Conservation (phyloP, 2,797 vertebrate genomes). For the Sternarchorhynchus goeldii region DNA sequence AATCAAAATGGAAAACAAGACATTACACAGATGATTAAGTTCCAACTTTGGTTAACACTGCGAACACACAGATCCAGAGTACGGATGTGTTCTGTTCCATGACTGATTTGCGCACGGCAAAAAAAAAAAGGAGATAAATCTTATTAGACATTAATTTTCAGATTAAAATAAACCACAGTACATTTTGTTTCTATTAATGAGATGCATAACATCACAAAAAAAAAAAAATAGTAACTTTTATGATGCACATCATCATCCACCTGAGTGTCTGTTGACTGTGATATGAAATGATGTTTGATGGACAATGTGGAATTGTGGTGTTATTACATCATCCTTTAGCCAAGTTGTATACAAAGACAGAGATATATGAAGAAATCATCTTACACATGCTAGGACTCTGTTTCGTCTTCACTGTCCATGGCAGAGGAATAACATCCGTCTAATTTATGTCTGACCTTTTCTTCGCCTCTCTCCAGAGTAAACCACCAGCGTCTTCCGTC, state of each 20-base stretch:
- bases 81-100: neutral
- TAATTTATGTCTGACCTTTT: constrained; percentile 50
- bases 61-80: neutral
- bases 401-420: constrained; percentile 5
- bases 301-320: neutral
- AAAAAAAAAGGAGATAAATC: neutral
- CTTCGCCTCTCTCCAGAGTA: constrained; percentile 37
- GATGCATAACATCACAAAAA: too few species aligned
- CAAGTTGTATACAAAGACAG: neutral
- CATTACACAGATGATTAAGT: constrained; percentile 44
- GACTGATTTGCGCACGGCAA: neutral
- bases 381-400: constrained; percentile 38
- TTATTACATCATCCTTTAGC: neutral
- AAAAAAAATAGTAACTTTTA: too few species aligned
- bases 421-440: constrained; percentile 37
- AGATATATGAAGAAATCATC: constrained; percentile 10
- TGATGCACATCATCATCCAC: too few species aligned
- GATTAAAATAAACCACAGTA: neutral
- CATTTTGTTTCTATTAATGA: too few species aligned
- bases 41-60: constrained; percentile 16
- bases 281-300: neutral
- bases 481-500: constrained; percentile 13
- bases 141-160: neutral
- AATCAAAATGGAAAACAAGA: constrained; percentile 51
- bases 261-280: neutral